Evolutionary conservation across 2,113 vertebrate genomes (phyloP), one percentile per base, ranked within the genome.

Genomic region (Ardeotis arabs): DNA sequence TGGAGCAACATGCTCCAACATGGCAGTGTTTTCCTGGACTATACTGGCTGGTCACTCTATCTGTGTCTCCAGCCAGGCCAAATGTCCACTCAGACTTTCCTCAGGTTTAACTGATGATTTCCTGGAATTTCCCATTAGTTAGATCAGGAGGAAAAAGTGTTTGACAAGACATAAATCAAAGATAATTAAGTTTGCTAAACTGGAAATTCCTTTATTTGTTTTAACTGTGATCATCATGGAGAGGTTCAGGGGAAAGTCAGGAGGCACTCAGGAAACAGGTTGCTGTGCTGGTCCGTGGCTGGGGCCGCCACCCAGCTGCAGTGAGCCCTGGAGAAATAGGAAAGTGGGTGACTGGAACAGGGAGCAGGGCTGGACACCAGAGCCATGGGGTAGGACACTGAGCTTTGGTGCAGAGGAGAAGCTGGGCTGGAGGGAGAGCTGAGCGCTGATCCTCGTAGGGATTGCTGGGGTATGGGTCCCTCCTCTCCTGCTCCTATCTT

Each of bases 71-170:
- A 93, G 35, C 21, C 70, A 90, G 67, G 37, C 41, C 39, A 85
- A 73, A 39, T 1, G 22, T 73, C 72, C 75, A 45, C 39, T 76
- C 66, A 29, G 70, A 35, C 33, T 79, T 68, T 60, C 44, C 58
- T 49, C 45, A 41, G 69, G 11, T 76, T 81, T 82, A 81, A 73
- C 39, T 53, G 81, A 76, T 62, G 27, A 45, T 90, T 97, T 96
- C 74, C 94, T 96, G 84, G 87, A 96, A 79, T 79, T 89, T 91
- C 29, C 31, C 35, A 29, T 90, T 47, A 79, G 10, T 79, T 91
- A 49, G 19, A n/a, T 31, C 18, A 44, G 59, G 59, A 95, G 84
- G 81, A 93, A 96, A 93, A 84, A 73, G 10, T 37, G 29, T 83
- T 53, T 87, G 75, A 93, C 70, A 72, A 58, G 62, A 22, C 23